These are phyloP conservation scores for Rhagophthalmus giganteus DNA, from an alignment of 2,888 invertebrate species.

Conservation along the genomic window DNA sequence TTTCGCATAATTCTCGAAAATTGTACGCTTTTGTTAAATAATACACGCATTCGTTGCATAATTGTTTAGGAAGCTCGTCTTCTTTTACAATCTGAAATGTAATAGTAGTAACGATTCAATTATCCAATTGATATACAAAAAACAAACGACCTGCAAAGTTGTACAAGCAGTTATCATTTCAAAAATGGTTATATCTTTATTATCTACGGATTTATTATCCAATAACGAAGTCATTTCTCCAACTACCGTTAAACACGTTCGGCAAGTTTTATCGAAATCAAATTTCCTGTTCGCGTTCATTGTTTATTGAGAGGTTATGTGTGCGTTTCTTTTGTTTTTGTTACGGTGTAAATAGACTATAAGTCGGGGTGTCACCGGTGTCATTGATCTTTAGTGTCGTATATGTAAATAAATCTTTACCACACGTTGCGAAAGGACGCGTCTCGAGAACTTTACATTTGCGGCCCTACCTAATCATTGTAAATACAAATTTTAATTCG, in stretches of 20 bases:
- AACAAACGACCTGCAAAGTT: constrained; percentile 30
- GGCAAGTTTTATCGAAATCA: constrained; percentile 21
- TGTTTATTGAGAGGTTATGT: not conserved
- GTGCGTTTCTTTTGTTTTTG: too few relatives aligned
- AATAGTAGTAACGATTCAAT: not conserved
- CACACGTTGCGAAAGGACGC: too few relatives aligned
- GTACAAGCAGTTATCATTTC: constrained; percentile 31
- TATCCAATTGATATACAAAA: too few relatives aligned
- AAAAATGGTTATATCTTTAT: constrained; percentile 16
- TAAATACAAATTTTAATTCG: too few relatives aligned
- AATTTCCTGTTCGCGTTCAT: not conserved
- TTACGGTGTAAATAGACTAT: too few relatives aligned
- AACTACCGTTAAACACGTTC: constrained; percentile 25
- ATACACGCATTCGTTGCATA: constrained; percentile 28
- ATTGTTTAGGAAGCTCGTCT: constrained; percentile 28
- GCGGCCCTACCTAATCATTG: too few relatives aligned
- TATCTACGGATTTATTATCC: constrained; percentile 12
- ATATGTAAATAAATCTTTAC: too few relatives aligned
- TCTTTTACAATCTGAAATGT: constrained; percentile 25
- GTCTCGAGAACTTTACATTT: too few relatives aligned
- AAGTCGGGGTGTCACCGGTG: too few relatives aligned
- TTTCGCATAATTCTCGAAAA: constrained; percentile 24
- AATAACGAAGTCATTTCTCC: constrained; percentile 23
- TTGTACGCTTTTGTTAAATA: constrained; percentile 25
- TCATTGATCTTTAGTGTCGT: too few relatives aligned